These are phyloP conservation scores for Pterostichus niger DNA, from an alignment of 2,888 invertebrate genomes.

Conservation along the genomic window DNA sequence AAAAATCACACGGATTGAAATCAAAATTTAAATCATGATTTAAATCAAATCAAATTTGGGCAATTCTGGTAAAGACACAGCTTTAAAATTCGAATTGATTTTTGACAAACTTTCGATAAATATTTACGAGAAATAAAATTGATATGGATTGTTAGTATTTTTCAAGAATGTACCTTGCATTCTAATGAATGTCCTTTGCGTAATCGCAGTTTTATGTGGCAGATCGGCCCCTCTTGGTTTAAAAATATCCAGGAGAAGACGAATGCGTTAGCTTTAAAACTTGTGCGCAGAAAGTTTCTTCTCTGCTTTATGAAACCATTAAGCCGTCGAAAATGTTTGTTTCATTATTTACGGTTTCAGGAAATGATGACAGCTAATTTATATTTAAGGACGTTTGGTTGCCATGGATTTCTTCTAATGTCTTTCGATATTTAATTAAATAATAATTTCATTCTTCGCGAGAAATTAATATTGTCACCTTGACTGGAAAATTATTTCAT, in stretches of 20 bases:
- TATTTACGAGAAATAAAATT: too few relatives aligned
- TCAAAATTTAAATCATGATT: too few relatives aligned
- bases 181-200: too few relatives aligned
- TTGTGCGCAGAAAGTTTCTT: constrained; percentile 33
- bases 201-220: constrained; percentile 13
- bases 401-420: constrained; percentile 38
- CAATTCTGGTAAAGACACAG: too few relatives aligned
- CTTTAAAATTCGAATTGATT: too few relatives aligned
- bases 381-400: constrained; percentile 55
- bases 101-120: too few relatives aligned
- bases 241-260: constrained; percentile 41
- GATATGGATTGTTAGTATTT: too few relatives aligned
- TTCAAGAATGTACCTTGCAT: neutral
- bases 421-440: constrained; percentile 53
- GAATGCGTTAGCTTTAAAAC: constrained; percentile 11
- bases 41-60: too few relatives aligned
- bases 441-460: constrained; percentile 3
- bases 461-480: neutral
- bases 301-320: constrained; percentile 58
- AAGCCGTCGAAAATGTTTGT: constrained; percentile 52
- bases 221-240: neutral
- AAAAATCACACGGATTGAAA: too few relatives aligned
- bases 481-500: constrained; percentile 1
- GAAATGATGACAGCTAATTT: constrained; percentile 62
- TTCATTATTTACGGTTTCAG: constrained; percentile 61